Conservation (phyloP, 2,113 vertebrate genomes). For the Porphyrio hochstetteri region DNA sequence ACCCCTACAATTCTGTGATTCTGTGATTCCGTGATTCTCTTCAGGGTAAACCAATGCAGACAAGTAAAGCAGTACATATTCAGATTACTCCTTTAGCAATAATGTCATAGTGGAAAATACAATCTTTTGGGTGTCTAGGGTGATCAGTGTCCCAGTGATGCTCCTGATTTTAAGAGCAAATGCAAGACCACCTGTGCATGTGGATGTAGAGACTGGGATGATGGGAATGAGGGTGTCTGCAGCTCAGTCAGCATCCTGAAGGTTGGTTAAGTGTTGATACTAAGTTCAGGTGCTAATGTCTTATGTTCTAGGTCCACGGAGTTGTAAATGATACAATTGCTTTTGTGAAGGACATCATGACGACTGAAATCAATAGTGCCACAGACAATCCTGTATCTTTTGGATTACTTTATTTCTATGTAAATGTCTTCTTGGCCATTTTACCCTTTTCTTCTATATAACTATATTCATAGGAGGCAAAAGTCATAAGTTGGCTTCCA, state of each 20-base stretch:
- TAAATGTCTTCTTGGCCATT: background rate
- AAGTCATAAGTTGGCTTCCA: background rate
- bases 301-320: conserved; percentile 88
- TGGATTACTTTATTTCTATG: background rate
- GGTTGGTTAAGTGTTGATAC: background rate
- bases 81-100: background rate
- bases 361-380: conserved; percentile 95
- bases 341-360: conserved; percentile 94
- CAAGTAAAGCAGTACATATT: background rate
- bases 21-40: no score
- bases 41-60: background rate
- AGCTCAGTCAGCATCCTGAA: background rate
- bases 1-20: no score
- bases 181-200: background rate
- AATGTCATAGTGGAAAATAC: background rate
- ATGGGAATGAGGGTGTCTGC: background rate
- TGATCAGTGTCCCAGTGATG: background rate
- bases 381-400: conserved; percentile 99
- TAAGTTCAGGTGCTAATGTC: background rate
- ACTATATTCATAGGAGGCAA: background rate
- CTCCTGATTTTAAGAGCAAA: background rate
- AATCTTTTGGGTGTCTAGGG: background rate
- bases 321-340: conserved; percentile 92
- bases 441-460: background rate
- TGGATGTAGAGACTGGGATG: background rate